These are phyloP conservation scores for Trisateles emortualis DNA, from an alignment of 2,888 invertebrate genomes.

Conservation along the genomic window DNA sequence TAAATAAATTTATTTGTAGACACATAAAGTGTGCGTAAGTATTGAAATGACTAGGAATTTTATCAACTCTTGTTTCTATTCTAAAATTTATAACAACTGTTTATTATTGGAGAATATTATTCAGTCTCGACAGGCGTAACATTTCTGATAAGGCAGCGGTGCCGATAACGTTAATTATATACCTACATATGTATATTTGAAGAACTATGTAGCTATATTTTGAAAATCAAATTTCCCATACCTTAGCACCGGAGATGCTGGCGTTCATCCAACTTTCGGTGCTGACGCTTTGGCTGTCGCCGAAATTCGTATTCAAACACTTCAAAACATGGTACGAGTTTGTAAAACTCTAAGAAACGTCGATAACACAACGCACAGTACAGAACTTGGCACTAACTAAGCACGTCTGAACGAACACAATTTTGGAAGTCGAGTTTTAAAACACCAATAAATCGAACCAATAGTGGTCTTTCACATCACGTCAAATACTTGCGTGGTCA, in stretches of 20 bases:
- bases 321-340: conserved; percentile 66
- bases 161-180: conserved; percentile 60
- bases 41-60: conserved; percentile 8
- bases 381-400: conserved; percentile 70
- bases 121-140: conserved; percentile 58
- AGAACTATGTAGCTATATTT: conserved; percentile 53
- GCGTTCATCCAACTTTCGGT: conserved; percentile 84
- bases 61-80: conserved; percentile 17
- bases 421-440: conserved; percentile 58
- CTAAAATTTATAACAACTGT: conserved; percentile 49
- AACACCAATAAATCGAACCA: conserved; percentile 69
- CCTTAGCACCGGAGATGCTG: conserved; percentile 82
- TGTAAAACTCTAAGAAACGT: conserved; percentile 57
- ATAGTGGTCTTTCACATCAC: conserved; percentile 80
- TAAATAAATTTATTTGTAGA: background rate
- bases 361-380: conserved; percentile 62
- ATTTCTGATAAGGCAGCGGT: conserved; percentile 63
- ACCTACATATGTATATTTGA: conserved; percentile 47
- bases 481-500: conserved; percentile 78
- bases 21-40: background rate
- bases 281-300: conserved; percentile 78
- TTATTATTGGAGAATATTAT: conserved; percentile 55
- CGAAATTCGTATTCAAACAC: conserved; percentile 70
- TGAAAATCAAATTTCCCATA: conserved; percentile 65
- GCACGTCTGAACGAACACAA: conserved; percentile 66